Evolutionary conservation across 2,113 vertebrate species (phyloP), one percentile per base, ranked within the genome.

Genomic region (Bostrychus sinensis): DNA sequence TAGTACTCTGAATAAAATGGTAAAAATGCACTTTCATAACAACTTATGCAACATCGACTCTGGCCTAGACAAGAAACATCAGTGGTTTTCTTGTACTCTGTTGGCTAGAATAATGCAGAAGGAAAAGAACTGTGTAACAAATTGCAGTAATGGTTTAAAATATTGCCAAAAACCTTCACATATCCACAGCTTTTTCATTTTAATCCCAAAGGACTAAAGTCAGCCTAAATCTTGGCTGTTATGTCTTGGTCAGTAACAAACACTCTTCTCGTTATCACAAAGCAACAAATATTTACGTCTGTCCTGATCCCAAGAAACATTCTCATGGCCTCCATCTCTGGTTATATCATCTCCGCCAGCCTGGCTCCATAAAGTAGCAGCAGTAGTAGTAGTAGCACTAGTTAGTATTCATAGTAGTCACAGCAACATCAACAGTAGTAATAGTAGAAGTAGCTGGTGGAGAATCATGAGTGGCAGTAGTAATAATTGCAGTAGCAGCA

Each of bases 201-300:
- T n/a, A 53, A 14, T 66, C 4, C 70, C 13, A 5, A 56, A 56
- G 36, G 54, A 14, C 42, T 22, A 62, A 38, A 74, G 66, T 72
- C 70, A 70, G 61, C 59, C 51, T 2, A n/a, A 16, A 56, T 76
- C 62, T 70, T 41, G 45, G 38, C 64, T 79, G 80, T 80, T 75
- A 72, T 66, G 75, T 87, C 72, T 81, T 43, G 48, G 39, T 42
- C 75, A 78, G 56, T 72, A 75, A 76, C 73, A 69, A 79, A 67
- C 77, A 60, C 51, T n/a, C 37, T 38, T 30, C 70, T 71, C 48
- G 42, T 83, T 84, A 80, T 86, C 74, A 55, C 41, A 36, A 55
- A 70, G 82, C 67, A 83, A 82, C 78, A 85, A 83, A 86, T 87
- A 85, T 86, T 86, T 82, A 80, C 25, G 48, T 78, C 82, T 76